Evolutionary conservation across 2,888 invertebrate species (phyloP).

Genomic region (Rhogogaster chlorosoma): DNA sequence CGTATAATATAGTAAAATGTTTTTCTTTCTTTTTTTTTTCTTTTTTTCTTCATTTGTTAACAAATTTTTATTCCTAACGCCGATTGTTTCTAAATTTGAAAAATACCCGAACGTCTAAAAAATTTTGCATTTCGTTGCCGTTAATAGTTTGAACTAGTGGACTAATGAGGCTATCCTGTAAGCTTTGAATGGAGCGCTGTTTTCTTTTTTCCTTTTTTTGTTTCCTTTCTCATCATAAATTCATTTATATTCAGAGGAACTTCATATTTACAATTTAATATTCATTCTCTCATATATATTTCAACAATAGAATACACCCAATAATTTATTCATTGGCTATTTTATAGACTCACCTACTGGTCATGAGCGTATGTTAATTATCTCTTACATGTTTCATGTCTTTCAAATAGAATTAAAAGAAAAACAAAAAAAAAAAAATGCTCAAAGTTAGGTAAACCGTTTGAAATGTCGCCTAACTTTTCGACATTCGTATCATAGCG

Average conservation of each 20-base stretch:
- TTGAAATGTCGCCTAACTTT: not conserved
- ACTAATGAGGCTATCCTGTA: conserved; percentile 57
- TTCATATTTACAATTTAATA: conserved; percentile 57
- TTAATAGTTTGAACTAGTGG: conserved; percentile 53
- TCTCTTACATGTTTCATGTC: not conserved
- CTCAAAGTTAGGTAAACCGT: not conserved
- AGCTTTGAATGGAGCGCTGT: conserved; percentile 55
- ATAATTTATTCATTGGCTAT: conserved; percentile 4
- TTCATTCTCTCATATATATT: conserved; percentile 52
- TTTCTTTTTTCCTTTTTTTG: conserved; percentile 52
- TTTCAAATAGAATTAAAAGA: not conserved
- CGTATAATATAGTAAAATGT: conserved; percentile 51
- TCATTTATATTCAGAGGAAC: conserved; percentile 50
- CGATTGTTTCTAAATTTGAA: conserved; percentile 56
- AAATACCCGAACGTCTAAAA: conserved; percentile 54
- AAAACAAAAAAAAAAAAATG: conserved; percentile 7
- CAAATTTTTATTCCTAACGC: conserved; percentile 43
- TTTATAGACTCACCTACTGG: conserved; percentile 17
- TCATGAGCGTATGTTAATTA: conserved; percentile 26
- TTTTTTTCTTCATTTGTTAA: conserved; percentile 55
- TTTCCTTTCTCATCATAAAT: conserved; percentile 46
- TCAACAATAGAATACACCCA: conserved; percentile 34
- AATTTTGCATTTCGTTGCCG: conserved; percentile 44
- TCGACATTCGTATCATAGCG: conserved; percentile 4
- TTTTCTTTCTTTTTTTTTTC: conserved; percentile 56